Conservation (phyloP, 1,140 invertebrate species). For the Subanguina moxae region DNA sequence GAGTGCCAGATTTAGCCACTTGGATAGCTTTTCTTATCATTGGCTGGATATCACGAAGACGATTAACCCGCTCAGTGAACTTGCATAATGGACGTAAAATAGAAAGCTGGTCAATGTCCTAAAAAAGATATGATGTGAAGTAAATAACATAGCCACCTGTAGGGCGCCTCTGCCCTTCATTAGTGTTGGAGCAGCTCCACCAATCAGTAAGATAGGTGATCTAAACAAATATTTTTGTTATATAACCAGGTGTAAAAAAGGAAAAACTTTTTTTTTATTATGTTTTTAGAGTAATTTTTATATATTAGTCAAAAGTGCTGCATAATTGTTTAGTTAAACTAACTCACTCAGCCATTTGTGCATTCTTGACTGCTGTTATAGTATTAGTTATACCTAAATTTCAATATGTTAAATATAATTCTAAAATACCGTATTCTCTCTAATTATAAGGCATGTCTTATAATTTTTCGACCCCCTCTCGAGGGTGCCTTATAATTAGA, state of each 20-base stretch:
- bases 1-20: conserved; percentile 66
- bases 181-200: conserved; percentile 60
- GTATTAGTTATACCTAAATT: conserved; percentile 64
- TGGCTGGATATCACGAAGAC: conserved; percentile 66
- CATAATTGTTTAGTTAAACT: too few relatives aligned
- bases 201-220: conserved; percentile 67
- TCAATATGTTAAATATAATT: too few relatives aligned
- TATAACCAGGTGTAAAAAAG: too few relatives aligned
- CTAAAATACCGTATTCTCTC: too few relatives aligned
- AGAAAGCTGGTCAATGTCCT: conserved; percentile 70
- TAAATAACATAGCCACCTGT: neutral
- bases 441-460: too few relatives aligned
- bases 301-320: too few relatives aligned
- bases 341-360: conserved; percentile 67
- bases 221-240: too few relatives aligned
- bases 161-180: conserved; percentile 60
- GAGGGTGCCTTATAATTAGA: too few relatives aligned
- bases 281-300: too few relatives aligned
- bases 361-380: conserved; percentile 70
- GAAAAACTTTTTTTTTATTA: too few relatives aligned
- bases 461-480: too few relatives aligned
- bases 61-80: conserved; percentile 61
- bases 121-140: conserved; percentile 13
- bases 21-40: conserved; percentile 65
- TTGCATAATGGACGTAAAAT: conserved; percentile 69